Evolutionary conservation across 2,797 vertebrate species (phyloP).

Genomic region (Falco rusticolus): DNA sequence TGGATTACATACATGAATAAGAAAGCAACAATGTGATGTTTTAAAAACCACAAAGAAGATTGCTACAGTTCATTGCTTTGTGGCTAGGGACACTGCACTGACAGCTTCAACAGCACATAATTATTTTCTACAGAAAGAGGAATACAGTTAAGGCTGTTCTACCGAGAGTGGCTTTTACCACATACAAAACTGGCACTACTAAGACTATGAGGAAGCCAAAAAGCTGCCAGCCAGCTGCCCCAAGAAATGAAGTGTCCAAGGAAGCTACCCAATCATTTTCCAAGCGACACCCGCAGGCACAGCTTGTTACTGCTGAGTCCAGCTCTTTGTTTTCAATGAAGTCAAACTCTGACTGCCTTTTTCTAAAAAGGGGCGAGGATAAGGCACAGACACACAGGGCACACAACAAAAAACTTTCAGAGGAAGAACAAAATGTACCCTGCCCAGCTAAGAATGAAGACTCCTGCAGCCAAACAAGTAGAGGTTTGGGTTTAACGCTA

Average conservation of each 20-base stretch:
- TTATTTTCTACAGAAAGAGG: not conserved
- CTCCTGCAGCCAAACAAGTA: not conserved
- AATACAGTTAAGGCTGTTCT: not conserved
- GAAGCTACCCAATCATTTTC: not conserved
- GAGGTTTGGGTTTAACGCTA: not conserved
- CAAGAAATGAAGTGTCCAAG: not conserved
- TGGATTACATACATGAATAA: accelerated
- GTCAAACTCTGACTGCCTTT: not conserved
- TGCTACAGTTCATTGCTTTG: accelerated
- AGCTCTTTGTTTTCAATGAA: not conserved
- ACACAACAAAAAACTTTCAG: not conserved
- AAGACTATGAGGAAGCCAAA: not conserved
- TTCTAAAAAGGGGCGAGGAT: not conserved
- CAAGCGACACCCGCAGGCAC: not conserved
- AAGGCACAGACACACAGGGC: not conserved
- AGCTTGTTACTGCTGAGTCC: not conserved
- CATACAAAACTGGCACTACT: not conserved
- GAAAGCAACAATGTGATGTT: not conserved
- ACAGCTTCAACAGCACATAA: not conserved
- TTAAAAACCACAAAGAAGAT: not conserved
- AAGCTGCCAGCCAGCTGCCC: conserved; percentile 32
- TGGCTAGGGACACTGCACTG: not conserved
- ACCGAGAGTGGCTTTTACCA: not conserved
- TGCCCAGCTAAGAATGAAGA: not conserved
- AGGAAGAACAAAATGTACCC: not conserved